Evolutionary conservation across 2,888 invertebrate species (phyloP).

Genomic region (Tinea trinotella): DNA sequence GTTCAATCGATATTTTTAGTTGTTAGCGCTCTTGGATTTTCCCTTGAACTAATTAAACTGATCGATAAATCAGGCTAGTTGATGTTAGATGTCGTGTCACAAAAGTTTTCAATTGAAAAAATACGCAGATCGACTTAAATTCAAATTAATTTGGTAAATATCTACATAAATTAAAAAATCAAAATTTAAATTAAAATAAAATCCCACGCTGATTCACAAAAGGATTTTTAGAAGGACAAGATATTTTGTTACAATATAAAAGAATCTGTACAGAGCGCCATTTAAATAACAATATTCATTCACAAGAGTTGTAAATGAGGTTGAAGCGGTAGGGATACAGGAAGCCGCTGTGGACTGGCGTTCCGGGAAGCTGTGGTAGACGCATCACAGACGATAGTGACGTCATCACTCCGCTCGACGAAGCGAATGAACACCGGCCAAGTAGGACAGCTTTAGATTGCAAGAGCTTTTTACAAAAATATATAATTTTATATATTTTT

Average conservation of each 20-base stretch:
- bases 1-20: too few species aligned
- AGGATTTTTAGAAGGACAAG: neutral
- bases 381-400: constrained; percentile 57
- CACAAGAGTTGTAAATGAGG: constrained; percentile 30
- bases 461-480: constrained; percentile 2
- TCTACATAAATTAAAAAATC: too few species aligned
- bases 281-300: constrained; percentile 33
- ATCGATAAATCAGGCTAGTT: too few species aligned
- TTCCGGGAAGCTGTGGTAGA: constrained; percentile 64
- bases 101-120: too few species aligned
- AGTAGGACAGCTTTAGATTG: constrained; percentile 37
- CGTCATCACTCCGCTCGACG: constrained; percentile 38
- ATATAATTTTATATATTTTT: too few species aligned
- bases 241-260: neutral
- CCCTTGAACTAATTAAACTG: too few species aligned
- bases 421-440: constrained; percentile 34
- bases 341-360: constrained; percentile 52
- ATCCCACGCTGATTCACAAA: too few species aligned
- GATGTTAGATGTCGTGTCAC: too few species aligned
- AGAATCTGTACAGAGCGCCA: neutral
- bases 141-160: too few species aligned
- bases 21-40: too few species aligned
- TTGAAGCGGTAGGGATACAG: constrained; percentile 34
- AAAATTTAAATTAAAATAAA: too few species aligned
- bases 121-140: too few species aligned